Base-by-base conservation (phyloP, 2,113 vertebrate genomes). In the Prunella himalayana region DNA sequence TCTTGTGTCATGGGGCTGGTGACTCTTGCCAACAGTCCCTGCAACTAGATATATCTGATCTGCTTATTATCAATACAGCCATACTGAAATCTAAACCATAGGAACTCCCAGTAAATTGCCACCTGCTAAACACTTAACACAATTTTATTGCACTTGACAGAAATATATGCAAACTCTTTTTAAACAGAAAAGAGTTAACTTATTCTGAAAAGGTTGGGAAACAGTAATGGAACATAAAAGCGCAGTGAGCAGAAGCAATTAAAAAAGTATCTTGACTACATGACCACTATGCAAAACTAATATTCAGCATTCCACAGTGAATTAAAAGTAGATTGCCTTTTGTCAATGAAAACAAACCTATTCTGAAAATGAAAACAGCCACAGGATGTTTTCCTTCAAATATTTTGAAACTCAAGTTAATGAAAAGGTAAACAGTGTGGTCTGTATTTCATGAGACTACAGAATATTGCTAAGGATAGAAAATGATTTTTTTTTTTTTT, bases 301-400 rank as follows among this genome's bases (percentile, higher is more conserved):
- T 91, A 96, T 72, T 85, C 77, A 94, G 84, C 73, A 85, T 94
- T 98, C 92, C 87, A 95, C 50, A 91, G 54, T 72, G 70, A 96
- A 95, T 94, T 94, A 94, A 96, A 95, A 97, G 60, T 91, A 96
- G 91, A 95, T 27, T 68, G 92, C 14, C 72, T 96, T 96, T 94
- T 96, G 94, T 86, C 77, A 94, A 92, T 93, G 92, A 88, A 96
- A 97, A 96, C 86, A 96, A 96, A 91, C 77, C 47, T 66, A 81
- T 84, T 90, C 47, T 56, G 68, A 94, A 88, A 82, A 86, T 27
- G 72, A 95, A 90, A 97, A 96, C 73, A 92, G 92, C 57, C 63
- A 94, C 65, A 76, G 88, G 95, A 96, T 92, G 84, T 96, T 96
- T 96, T 94, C 33, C 60, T 94, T 97, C 63, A 94, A 88, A 81